These are phyloP conservation scores for Heteractis magnifica DNA, from an alignment of 92 coral and sea anemone species.

Conservation along the genomic window DNA sequence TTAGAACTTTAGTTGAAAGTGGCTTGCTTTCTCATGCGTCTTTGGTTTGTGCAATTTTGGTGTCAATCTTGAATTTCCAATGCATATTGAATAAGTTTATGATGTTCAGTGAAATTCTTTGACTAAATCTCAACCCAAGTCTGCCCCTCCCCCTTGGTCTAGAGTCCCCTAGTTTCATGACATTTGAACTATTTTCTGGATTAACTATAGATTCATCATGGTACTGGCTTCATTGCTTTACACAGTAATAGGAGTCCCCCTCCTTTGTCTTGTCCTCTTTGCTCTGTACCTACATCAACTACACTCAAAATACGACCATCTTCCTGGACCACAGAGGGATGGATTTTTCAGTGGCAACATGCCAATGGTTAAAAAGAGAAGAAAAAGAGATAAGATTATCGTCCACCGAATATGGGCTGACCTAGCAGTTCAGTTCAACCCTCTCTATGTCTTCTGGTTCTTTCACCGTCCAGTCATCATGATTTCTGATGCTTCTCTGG, in stretches of 20 bases:
- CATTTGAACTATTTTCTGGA: too few relatives aligned
- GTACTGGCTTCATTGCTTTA: neutral
- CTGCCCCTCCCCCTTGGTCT: too few relatives aligned
- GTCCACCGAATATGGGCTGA: conserved; percentile 86
- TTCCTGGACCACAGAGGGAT: conserved; percentile 81
- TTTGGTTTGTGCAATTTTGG: too few relatives aligned
- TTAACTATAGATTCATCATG: conserved; percentile 7
- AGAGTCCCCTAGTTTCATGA: too few relatives aligned
- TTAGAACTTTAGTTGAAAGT: too few relatives aligned
- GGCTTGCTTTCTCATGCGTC: too few relatives aligned
- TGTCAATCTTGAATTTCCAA: too few relatives aligned
- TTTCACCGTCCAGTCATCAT: conserved; percentile 74
- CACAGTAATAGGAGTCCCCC: conserved; percentile 7
- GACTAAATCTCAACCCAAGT: too few relatives aligned
- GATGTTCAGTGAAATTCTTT: too few relatives aligned
- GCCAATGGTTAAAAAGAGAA: conserved; percentile 55
- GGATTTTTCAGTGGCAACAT: conserved; percentile 78
- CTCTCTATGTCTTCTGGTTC: conserved; percentile 89
- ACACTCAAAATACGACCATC: conserved; percentile 65
- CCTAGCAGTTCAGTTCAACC: conserved; percentile 62
- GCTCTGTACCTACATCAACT: conserved; percentile 10
- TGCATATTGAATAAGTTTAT: too few relatives aligned
- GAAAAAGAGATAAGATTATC: conserved; percentile 50
- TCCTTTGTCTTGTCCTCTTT: neutral
- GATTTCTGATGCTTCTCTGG: conserved; percentile 69